A percentile compares a stretch with the other conserved stretches of the same genome.
phyloP scores from a whole-genome alignment of 2,797 vertebrate species.

The Myotis findleyi region DNA sequence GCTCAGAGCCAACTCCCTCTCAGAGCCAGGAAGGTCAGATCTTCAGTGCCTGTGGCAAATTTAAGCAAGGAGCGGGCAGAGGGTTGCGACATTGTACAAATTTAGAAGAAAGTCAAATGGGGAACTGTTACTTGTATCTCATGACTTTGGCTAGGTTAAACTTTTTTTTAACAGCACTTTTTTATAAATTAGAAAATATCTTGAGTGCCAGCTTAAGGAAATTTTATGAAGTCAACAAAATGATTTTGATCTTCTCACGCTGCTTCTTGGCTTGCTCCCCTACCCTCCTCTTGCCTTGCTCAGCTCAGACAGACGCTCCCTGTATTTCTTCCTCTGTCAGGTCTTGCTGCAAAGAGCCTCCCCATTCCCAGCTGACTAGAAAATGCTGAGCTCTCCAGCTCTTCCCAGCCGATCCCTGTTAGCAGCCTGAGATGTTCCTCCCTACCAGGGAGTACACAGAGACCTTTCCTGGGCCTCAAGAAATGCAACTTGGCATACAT shows the following conservation, averaged over 20 bases:
- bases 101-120: conserved; percentile 55
- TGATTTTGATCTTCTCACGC: background rate
- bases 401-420: background rate
- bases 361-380: background rate
- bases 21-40: background rate
- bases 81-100: background rate
- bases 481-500: background rate
- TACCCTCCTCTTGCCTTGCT: background rate
- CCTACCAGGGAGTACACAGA: background rate
- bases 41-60: background rate
- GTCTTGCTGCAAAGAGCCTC: background rate
- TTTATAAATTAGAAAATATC: conserved; percentile 12
- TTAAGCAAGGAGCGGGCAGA: background rate
- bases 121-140: background rate
- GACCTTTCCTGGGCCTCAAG: background rate
- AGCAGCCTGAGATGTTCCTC: background rate
- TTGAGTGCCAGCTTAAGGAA: background rate
- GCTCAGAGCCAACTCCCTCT: background rate
- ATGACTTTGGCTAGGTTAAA: conserved; percentile 23
- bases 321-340: background rate
- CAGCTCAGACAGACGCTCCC: background rate
- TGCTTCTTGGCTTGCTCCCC: background rate
- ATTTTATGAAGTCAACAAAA: background rate
- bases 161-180: background rate
- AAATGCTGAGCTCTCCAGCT: background rate